A percentile compares a stretch with the other conserved stretches of the same genome.
Evolutionary conservation across 2,797 vertebrate species (phyloP).

Genomic region (Miichthys miiuy): DNA sequence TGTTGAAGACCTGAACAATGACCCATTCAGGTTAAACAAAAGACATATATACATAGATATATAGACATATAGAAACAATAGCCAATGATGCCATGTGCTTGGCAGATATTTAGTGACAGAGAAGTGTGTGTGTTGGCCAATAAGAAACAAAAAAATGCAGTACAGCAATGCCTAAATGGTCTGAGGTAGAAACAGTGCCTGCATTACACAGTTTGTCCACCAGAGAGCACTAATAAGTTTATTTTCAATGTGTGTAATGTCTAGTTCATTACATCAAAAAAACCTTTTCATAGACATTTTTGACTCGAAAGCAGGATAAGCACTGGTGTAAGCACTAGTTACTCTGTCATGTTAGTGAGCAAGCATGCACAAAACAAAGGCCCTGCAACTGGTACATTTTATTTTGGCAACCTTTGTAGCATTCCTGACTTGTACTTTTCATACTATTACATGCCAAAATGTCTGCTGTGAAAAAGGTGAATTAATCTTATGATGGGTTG

Average conservation of each 20-base stretch:
- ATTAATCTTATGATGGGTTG: not conserved
- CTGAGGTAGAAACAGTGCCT: not conserved
- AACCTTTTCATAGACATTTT: not conserved
- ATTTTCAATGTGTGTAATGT: not conserved
- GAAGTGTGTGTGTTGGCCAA: not conserved
- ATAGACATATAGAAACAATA: too few species aligned
- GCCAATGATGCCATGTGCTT: not conserved
- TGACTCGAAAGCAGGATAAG: not conserved
- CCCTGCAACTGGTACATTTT: too few species aligned
- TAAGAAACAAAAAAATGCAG: not conserved
- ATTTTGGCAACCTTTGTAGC: not conserved
- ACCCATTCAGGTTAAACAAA: not conserved
- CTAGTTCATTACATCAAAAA: not conserved
- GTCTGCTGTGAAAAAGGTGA: not conserved
- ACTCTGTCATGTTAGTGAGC: not conserved
- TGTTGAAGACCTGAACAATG: not conserved
- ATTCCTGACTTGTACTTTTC: not conserved
- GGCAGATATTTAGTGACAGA: not conserved
- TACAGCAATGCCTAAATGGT: not conserved
- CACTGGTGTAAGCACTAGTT: not conserved
- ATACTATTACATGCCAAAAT: not conserved
- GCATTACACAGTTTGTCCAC: constrained; percentile 33
- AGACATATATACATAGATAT: too few species aligned
- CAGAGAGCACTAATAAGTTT: constrained; percentile 5
- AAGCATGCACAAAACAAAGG: not conserved